These are phyloP conservation scores for Brachyhypopomus occidentalis DNA, from an alignment of 2,113 vertebrate species.

Conservation along the genomic window DNA sequence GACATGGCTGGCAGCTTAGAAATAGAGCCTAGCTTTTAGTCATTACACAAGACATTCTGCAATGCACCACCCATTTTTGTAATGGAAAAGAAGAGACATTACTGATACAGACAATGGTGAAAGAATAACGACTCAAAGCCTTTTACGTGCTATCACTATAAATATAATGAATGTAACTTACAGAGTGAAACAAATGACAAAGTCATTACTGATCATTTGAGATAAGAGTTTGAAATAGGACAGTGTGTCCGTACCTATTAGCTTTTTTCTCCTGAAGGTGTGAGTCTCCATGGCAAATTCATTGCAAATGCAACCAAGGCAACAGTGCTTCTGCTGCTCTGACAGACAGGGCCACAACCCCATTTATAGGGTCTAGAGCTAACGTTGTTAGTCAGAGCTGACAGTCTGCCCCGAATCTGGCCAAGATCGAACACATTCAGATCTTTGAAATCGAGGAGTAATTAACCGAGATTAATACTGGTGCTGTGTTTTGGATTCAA, in stretches of 20 bases:
- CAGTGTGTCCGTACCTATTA: conserved; percentile 71
- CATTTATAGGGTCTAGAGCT: conserved; percentile 71
- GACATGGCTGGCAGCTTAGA: not conserved
- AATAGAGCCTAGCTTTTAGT: conserved; percentile 6
- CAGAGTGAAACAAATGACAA: not conserved
- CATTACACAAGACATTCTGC: not conserved
- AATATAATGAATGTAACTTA: not conserved
- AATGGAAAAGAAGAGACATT: not conserved
- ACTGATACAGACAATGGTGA: not conserved
- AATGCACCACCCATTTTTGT: not conserved
- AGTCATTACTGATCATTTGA: not conserved
- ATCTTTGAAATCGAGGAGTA: conserved; percentile 12
- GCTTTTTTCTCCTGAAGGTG: conserved; percentile 72
- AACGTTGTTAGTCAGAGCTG: conserved; percentile 70
- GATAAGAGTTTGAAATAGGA: conserved; percentile 31
- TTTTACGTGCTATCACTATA: not conserved
- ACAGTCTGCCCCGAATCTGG: conserved; percentile 66
- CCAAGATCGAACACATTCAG: conserved; percentile 37
- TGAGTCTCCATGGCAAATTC: conserved; percentile 72
- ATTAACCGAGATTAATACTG: not conserved
- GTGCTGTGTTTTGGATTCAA: too few relatives aligned
- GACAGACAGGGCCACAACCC: conserved; percentile 51
- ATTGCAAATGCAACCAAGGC: conserved; percentile 61
- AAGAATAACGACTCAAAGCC: not conserved
- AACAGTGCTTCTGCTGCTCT: conserved; percentile 44